phyloP scores from a whole-genome alignment of 2,113 vertebrate species.

The Apodemus speciosus region DNA sequence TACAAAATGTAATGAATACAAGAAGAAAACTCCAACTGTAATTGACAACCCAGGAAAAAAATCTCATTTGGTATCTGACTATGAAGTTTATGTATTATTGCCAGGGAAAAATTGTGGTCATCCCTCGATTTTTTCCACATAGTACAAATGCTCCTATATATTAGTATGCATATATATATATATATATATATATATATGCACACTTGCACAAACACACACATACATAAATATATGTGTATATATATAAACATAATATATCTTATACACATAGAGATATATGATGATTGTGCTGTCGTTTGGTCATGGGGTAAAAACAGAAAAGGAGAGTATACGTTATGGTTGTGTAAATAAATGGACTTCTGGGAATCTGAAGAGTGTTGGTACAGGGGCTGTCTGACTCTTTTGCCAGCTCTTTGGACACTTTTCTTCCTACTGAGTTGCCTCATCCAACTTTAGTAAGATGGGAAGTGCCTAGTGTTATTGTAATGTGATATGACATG shows the following conservation, averaged over 20 bases:
- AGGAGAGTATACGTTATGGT: rapidly evolving
- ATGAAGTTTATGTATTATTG: not conserved
- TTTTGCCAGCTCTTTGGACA: not conserved
- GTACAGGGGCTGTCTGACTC: not conserved
- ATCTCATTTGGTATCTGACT: not conserved
- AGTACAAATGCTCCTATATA: not conserved
- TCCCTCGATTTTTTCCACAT: not conserved
- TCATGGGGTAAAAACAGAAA: not conserved
- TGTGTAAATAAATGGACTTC: not conserved
- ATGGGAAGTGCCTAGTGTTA: not conserved
- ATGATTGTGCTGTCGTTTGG: not conserved
- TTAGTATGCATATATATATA: not conserved
- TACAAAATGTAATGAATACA: not conserved
- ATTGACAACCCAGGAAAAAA: not conserved
- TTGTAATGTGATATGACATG: not conserved
- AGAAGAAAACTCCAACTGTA: not conserved
- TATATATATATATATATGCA: not conserved
- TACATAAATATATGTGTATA: not conserved
- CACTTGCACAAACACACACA: not conserved
- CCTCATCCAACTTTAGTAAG: not conserved
- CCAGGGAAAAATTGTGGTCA: not conserved
- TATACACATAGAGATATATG: not conserved
- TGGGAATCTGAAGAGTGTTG: not conserved
- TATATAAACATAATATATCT: too few relatives aligned
- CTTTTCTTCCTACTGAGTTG: not conserved